Evolutionary conservation across 2,797 vertebrate genomes (phyloP).

Genomic region (Myotis myotis): DNA sequence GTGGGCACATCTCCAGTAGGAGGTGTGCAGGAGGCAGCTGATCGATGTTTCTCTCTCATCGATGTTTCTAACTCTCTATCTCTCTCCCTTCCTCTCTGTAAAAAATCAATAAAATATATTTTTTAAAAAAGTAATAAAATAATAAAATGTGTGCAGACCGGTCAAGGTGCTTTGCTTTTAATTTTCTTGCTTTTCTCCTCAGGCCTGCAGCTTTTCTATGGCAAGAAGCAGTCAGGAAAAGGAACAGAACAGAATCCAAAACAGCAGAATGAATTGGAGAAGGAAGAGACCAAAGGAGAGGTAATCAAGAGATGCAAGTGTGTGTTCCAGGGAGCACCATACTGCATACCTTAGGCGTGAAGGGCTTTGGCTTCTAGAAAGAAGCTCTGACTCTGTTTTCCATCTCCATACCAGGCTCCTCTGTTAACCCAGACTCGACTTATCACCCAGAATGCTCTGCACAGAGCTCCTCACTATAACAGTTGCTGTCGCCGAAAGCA

Average conservation of each 20-base stretch:
- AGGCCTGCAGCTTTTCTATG: constrained; percentile 92
- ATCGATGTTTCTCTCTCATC: too few relatives aligned
- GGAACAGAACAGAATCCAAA: constrained; percentile 83
- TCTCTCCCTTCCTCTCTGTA: too few relatives aligned
- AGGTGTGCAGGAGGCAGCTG: too few relatives aligned
- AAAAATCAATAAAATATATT: not conserved
- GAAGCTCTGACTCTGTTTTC: constrained; percentile 31
- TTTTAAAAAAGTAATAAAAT: not conserved
- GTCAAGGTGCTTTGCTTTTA: not conserved
- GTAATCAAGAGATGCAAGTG: constrained; percentile 71
- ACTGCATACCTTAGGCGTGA: not conserved
- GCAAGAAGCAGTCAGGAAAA: constrained; percentile 84
- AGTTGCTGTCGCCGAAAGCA: constrained; percentile 88
- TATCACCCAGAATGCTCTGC: constrained; percentile 90
- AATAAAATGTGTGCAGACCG: not conserved
- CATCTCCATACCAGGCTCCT: constrained; percentile 86
- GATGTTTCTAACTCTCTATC: too few relatives aligned
- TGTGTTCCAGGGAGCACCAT: not conserved
- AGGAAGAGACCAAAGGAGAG: constrained; percentile 84
- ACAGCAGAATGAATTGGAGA: constrained; percentile 83
- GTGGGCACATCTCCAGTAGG: too few relatives aligned
- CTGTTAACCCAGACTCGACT: constrained; percentile 88
- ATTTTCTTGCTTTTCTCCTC: not conserved
- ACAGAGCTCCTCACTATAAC: constrained; percentile 89
- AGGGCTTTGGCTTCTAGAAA: not conserved